Conservation (phyloP, 2,113 vertebrate species). For the Anas platyrhynchos region DNA sequence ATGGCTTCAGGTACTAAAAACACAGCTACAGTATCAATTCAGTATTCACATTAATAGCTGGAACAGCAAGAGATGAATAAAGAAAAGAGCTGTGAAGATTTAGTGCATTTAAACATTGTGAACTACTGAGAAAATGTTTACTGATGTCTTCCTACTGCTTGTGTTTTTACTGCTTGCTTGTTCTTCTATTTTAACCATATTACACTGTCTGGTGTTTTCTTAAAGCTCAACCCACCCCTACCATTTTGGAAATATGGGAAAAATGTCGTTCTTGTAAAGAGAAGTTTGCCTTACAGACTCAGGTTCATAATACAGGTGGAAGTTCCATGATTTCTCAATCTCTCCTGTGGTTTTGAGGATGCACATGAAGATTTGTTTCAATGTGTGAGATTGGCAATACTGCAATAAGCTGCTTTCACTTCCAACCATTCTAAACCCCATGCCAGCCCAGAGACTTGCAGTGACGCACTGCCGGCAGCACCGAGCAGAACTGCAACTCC, state of each 20-base stretch:
- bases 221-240: not conserved
- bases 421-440: not conserved
- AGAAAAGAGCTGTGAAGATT: not conserved
- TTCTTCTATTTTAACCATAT: not conserved
- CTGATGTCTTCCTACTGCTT: not conserved
- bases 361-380: not conserved
- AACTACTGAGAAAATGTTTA: not conserved
- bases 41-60: not conserved
- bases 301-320: not conserved
- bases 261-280: not conserved
- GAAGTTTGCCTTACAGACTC: not conserved
- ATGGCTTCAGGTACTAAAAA: not conserved
- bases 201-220: not conserved
- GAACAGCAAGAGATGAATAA: not conserved
- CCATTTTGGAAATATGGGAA: not conserved
- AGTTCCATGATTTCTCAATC: not conserved
- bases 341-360: not conserved
- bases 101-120: not conserved
- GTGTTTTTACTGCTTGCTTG: not conserved
- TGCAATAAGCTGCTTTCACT: not conserved
- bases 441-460: not conserved
- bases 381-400: not conserved
- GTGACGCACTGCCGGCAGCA: not conserved
- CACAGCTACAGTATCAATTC: not conserved
- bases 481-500: not conserved